A percentile compares a stretch with the other conserved stretches of the same genome.
phyloP scores from a whole-genome alignment of 2,888 invertebrate genomes.

The Spicauda simplicius region DNA sequence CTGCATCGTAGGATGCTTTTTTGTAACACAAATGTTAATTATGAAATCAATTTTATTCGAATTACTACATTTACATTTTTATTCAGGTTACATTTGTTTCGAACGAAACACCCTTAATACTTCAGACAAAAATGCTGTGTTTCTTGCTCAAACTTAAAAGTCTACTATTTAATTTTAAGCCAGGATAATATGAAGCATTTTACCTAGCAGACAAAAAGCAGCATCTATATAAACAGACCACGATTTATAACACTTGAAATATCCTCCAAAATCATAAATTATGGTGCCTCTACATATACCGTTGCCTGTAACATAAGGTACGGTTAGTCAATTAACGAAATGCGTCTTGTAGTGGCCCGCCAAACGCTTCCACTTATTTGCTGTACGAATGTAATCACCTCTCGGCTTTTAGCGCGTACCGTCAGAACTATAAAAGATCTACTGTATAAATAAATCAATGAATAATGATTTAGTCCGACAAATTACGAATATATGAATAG shows the following conservation, averaged over 20 bases:
- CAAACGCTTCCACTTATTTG: constrained; percentile 14
- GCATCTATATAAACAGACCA: too few species aligned
- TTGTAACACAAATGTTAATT: too few species aligned
- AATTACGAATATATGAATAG: background rate
- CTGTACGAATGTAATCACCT: constrained; percentile 8
- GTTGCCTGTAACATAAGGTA: constrained; percentile 49
- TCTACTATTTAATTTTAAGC: too few species aligned
- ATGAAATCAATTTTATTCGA: too few species aligned
- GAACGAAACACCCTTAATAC: too few species aligned
- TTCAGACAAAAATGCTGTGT: too few species aligned
- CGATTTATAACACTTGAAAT: background rate
- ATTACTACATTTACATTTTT: too few species aligned
- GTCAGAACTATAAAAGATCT: constrained; percentile 5
- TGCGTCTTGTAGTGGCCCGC: constrained; percentile 53
- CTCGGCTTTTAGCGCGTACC: background rate
- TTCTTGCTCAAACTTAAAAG: too few species aligned
- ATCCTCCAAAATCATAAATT: background rate
- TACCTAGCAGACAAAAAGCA: too few species aligned
- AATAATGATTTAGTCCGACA: constrained; percentile 1
- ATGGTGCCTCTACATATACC: constrained; percentile 47
- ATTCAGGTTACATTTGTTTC: too few species aligned
- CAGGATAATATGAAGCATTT: too few species aligned
- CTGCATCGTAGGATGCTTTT: too few species aligned
- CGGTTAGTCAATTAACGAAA: constrained; percentile 68
- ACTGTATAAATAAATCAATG: constrained; percentile 3